Conservation (phyloP, 2,113 vertebrate genomes). For the Bungarus multicinctus region DNA sequence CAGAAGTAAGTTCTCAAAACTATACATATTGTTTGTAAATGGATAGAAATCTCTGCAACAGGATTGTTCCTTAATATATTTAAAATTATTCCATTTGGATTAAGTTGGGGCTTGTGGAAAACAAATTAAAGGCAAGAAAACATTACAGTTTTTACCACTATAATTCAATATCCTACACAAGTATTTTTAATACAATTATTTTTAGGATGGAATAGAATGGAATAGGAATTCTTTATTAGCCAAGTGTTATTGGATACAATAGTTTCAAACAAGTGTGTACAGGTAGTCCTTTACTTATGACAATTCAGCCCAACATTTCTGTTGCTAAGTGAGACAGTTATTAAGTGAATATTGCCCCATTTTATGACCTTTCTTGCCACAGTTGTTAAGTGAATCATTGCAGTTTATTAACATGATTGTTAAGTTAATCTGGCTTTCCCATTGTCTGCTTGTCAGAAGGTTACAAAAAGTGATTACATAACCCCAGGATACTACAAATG, state of each 20-base stretch:
- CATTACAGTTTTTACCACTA: neutral
- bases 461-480: neutral
- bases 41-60: neutral
- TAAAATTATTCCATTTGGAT: neutral
- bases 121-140: neutral
- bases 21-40: neutral
- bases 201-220: no score
- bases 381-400: neutral
- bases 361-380: neutral
- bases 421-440: neutral
- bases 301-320: neutral
- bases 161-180: neutral
- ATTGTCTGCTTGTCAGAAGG: neutral
- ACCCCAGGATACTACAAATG: neutral
- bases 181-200: neutral
- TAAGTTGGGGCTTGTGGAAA: neutral
- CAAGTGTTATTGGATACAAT: neutral
- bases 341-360: no score
- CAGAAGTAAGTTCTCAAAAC: neutral
- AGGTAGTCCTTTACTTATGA: neutral
- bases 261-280: neutral
- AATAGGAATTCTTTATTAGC: no score
- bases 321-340: neutral
- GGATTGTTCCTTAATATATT: neutral
- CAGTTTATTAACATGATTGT: neutral